Evolutionary conservation across 2,797 vertebrate genomes (phyloP), one percentile per base, ranked within the genome.

Genomic region (Champsocephalus gunnari): DNA sequence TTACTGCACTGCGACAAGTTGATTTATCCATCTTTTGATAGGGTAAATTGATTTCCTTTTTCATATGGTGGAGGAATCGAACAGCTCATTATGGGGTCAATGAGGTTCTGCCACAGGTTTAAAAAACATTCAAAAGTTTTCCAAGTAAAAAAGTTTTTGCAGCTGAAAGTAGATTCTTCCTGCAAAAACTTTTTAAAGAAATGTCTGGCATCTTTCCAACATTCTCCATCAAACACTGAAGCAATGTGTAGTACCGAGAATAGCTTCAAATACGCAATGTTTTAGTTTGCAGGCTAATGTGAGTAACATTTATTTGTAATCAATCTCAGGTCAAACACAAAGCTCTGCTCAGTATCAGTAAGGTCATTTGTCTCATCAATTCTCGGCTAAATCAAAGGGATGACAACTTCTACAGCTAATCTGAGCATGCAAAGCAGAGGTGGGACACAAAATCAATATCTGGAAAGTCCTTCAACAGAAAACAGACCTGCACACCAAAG

Each of bases 321-420:
- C 41, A 57, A 48, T 82, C 58, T 65, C 41, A 28, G 70, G 61
- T 75, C 77, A 72, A 74, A 80, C 34, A 28, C 73, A 34, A 60
- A 43, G 64, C 62, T 38, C 53, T 50, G 51, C 63, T 71, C 43
- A 44, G 63, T 17, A 58, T 73, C 45, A 28, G 50, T 70, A 63
- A 81, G 77, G 85, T 83, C 75, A 79, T 80, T 77, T 82, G 58
- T 76, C 77, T 81, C 76, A 79, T 87, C 66, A 80, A 59, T 84
- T 74, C 41, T 54, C 44, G 51, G 74, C 59, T 45, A 75, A 80
- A 87, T 83, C 67, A 67, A 83, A 87, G 54, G 28, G 43, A 78
- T 75, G 73, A 73, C 75, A 59, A 49, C 9, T 51, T 56, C 67
- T 67, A 24, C 51, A 74, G 78, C 77, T 83, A 61, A 83, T 82